Conservation (phyloP, 30 jellyfish, hydroid and myxozoan genomes). For the Nemopilema nomurai region DNA sequence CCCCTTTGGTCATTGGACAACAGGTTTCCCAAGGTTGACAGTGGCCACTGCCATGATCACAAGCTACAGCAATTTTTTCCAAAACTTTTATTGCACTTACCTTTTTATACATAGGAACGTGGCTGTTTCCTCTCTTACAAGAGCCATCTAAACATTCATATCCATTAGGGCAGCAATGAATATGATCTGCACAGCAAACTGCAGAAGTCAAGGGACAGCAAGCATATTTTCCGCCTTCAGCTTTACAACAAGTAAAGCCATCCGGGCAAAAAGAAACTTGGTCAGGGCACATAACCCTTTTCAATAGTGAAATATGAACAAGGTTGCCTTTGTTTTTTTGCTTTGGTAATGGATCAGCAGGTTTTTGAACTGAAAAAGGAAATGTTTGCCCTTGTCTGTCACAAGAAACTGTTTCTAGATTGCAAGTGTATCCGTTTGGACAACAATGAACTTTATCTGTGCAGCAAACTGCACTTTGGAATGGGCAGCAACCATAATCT, state of each 20-base stretch:
- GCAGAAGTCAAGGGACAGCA: slow-evolving; percentile 76
- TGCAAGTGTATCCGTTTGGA: slow-evolving; percentile 79
- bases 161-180: slow-evolving; percentile 76
- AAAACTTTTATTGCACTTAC: background rate
- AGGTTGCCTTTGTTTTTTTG: background rate
- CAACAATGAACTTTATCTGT: slow-evolving; percentile 73
- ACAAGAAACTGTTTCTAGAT: slow-evolving; percentile 45
- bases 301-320: background rate
- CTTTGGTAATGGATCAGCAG: background rate
- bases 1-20: slow-evolving; percentile 53
- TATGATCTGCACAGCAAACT: slow-evolving; percentile 64
- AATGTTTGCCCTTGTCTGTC: slow-evolving; percentile 5
- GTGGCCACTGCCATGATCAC: slow-evolving; percentile 25
- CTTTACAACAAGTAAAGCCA: slow-evolving; percentile 67
- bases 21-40: slow-evolving; percentile 76
- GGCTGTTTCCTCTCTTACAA: slow-evolving; percentile 19
- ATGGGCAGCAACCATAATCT: slow-evolving; percentile 81
- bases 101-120: background rate
- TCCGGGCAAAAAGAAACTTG: slow-evolving; percentile 60
- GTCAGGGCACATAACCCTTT: slow-evolving; percentile 50
- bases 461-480: slow-evolving; percentile 75
- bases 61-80: slow-evolving; percentile 7
- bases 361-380: background rate
- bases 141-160: slow-evolving; percentile 44
- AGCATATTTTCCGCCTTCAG: slow-evolving; percentile 51